Percentiles rank a stretch among this genome's conserved stretches.
Conservation (phyloP, 2,113 vertebrate species). For the Neogobius melanostomus region DNA sequence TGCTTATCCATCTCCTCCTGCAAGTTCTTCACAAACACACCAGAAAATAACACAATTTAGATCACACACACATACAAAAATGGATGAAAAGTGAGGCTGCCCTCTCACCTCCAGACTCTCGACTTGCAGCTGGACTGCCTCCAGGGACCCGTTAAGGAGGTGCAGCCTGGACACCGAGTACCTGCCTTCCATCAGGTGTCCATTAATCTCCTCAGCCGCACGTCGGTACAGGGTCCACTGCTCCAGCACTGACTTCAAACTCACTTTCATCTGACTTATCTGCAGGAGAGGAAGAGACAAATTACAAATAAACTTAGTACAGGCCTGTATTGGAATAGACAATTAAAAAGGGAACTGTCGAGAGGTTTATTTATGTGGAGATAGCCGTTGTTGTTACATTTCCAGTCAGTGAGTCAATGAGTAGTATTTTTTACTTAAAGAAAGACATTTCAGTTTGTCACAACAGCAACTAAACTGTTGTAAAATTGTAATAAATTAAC, state of each 20-base stretch:
- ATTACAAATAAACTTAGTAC: neutral
- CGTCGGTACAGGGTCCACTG: constrained; percentile 88
- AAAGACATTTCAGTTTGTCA: too few species aligned
- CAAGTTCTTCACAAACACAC: constrained; percentile 76
- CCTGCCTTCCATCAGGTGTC: constrained; percentile 87
- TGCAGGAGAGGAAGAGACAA: constrained; percentile 43
- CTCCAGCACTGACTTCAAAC: constrained; percentile 84
- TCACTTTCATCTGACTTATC: constrained; percentile 87
- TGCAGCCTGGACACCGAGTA: constrained; percentile 88
- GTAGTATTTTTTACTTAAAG: too few species aligned
- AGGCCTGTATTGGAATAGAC: too few species aligned
- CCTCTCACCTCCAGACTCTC: constrained; percentile 86
- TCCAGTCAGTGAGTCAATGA: too few species aligned
- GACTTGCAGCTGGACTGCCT: constrained; percentile 91
- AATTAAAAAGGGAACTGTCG: too few species aligned
- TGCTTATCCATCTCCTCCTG: constrained; percentile 92
- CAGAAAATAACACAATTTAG: neutral
- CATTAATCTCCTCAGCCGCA: constrained; percentile 86
- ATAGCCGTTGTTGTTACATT: too few species aligned
- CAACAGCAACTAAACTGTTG: too few species aligned
- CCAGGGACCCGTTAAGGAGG: constrained; percentile 90
- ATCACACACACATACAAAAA: neutral
- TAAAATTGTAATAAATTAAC: too few species aligned
- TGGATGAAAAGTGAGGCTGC: neutral
- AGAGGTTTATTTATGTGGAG: too few species aligned